phyloP scores from a whole-genome alignment of 2,888 invertebrate species.

The Ommatoiulus sabulosus region DNA sequence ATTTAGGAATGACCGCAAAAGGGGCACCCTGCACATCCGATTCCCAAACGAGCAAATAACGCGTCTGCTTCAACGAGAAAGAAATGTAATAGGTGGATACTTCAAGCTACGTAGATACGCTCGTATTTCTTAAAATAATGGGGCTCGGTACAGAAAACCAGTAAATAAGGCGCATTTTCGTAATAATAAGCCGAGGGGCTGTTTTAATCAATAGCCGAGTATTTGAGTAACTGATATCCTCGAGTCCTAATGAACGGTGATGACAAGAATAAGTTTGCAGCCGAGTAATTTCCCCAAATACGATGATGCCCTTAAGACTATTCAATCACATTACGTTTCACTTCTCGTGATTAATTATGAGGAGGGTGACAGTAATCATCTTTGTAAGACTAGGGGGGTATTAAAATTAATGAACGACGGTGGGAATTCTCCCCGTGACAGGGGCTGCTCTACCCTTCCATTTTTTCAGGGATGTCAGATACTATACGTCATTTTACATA shows the following conservation, averaged over 20 bases:
- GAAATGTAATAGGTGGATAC: neutral
- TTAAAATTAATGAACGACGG: constrained; percentile 20
- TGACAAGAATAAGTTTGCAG: constrained; percentile 43
- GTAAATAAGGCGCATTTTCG: neutral
- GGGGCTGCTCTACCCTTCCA: neutral
- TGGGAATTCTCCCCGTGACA: neutral
- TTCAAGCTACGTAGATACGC: neutral
- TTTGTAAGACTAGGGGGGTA: constrained; percentile 24
- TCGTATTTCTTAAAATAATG: constrained; percentile 3
- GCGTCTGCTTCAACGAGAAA: neutral
- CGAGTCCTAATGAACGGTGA: constrained; percentile 4
- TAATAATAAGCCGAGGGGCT: neutral
- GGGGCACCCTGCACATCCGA: too few species aligned
- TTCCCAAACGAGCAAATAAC: too few species aligned
- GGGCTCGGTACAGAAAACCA: neutral
- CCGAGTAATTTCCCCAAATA: constrained; percentile 22
- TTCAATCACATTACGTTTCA: constrained; percentile 43
- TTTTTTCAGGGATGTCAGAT: too few species aligned
- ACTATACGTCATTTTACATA: too few species aligned
- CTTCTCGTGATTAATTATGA: constrained; percentile 19
- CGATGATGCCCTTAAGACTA: constrained; percentile 43
- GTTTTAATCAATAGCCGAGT: neutral
- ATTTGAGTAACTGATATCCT: constrained; percentile 31
- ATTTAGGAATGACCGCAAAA: too few species aligned
- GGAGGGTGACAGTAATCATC: constrained; percentile 39